Conservation (phyloP, 1,140 invertebrate species). For the Papilio aristodemus region DNA sequence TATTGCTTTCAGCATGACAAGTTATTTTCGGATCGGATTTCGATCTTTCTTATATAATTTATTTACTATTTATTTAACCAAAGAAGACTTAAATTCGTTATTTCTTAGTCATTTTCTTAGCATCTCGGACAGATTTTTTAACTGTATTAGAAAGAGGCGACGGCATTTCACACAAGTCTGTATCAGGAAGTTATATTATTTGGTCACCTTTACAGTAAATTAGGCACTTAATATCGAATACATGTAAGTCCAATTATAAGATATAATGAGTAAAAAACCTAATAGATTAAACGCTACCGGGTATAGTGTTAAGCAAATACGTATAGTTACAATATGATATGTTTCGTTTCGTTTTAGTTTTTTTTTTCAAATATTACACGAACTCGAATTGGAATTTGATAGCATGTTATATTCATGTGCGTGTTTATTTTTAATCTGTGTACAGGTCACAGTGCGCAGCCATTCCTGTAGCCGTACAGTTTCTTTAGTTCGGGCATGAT, state of each 20-base stretch:
- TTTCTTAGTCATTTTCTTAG: slow-evolving; percentile 7
- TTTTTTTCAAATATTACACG: background rate
- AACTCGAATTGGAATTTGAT: background rate
- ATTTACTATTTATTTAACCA: slow-evolving; percentile 8
- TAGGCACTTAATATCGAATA: slow-evolving; percentile 29
- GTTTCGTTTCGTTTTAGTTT: slow-evolving; percentile 45
- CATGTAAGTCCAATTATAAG: slow-evolving; percentile 10
- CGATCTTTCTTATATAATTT: background rate
- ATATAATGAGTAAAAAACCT: slow-evolving; percentile 26
- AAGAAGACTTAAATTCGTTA: background rate
- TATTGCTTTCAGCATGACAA: background rate
- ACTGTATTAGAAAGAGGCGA: slow-evolving; percentile 16
- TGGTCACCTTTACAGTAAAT: slow-evolving; percentile 11
- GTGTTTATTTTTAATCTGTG: slow-evolving; percentile 40
- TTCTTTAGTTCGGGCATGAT: slow-evolving; percentile 92
- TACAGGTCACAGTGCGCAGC: slow-evolving; percentile 87
- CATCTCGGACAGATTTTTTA: slow-evolving; percentile 25
- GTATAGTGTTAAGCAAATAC: slow-evolving; percentile 28
- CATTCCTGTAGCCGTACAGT: slow-evolving; percentile 89
- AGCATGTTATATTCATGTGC: slow-evolving; percentile 10
- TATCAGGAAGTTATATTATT: slow-evolving; percentile 23
- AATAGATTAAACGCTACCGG: slow-evolving; percentile 2
- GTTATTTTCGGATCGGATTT: background rate
- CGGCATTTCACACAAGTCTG: background rate
- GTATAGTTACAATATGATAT: slow-evolving; percentile 47